phyloP scores from a whole-genome alignment of 2,113 vertebrate genomes.

The Setophaga coronata region DNA sequence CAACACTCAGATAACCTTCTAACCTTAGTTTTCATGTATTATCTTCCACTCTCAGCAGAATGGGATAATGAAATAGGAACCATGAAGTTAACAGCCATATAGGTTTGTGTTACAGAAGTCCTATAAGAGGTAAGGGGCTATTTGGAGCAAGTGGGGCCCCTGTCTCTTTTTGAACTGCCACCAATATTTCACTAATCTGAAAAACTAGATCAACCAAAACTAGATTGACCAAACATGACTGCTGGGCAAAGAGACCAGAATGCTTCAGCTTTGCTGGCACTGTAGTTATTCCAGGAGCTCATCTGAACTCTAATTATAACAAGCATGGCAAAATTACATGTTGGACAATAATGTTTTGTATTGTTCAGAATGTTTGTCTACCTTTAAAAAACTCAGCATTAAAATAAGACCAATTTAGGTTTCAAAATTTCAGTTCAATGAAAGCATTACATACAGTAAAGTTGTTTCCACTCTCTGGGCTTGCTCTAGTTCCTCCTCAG shows the following conservation, averaged over 20 bases:
- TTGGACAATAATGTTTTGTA: not conserved
- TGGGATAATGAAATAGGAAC: not conserved
- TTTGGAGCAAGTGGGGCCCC: not conserved
- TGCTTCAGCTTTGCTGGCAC: not conserved
- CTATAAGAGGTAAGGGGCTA: not conserved
- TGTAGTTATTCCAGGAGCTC: not conserved
- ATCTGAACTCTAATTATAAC: not conserved
- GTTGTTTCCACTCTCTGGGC: slow-evolving; percentile 83
- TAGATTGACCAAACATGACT: not conserved
- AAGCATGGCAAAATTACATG: not conserved
- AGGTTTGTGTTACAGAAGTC: not conserved
- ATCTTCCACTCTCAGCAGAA: not conserved
- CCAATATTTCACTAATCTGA: not conserved
- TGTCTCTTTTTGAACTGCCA: not conserved
- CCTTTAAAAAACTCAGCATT: not conserved
- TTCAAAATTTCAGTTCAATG: not conserved
- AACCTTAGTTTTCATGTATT: not conserved
- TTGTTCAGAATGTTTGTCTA: not conserved
- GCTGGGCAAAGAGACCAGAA: not conserved
- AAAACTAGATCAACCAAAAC: not conserved
- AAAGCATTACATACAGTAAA: slow-evolving; percentile 79
- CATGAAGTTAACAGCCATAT: not conserved
- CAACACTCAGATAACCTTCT: not conserved
- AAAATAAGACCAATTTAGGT: not conserved
- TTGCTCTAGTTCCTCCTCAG: slow-evolving; percentile 88